phyloP scores from a whole-genome alignment of 2,113 vertebrate species.

The Emydura subglobosa region DNA sequence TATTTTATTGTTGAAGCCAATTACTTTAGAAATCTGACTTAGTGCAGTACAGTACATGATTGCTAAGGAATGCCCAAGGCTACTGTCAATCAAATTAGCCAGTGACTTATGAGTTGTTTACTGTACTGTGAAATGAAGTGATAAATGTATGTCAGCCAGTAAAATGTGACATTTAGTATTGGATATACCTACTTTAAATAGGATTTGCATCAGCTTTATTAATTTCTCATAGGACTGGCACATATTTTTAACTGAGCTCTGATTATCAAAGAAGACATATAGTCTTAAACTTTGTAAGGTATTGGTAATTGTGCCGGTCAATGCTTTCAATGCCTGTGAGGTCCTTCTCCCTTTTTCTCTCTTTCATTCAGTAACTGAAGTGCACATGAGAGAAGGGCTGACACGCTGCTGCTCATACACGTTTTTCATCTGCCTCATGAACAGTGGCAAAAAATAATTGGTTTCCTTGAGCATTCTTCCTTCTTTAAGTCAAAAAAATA shows the following conservation, averaged over 20 bases:
- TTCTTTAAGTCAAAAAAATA: conserved; percentile 31
- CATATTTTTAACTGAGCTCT: conserved; percentile 35
- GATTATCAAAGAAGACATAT: conserved; percentile 53
- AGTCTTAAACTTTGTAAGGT: conserved; percentile 46
- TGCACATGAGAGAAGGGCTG: background rate
- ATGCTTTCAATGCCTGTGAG: conserved; percentile 31
- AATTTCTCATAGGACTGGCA: conserved; percentile 48
- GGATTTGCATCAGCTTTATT: conserved; percentile 60
- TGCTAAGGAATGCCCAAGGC: conserved; percentile 77
- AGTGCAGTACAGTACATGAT: conserved; percentile 42
- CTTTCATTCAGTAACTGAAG: conserved; percentile 1
- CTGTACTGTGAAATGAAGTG: conserved; percentile 80
- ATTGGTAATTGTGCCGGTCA: background rate
- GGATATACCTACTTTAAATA: conserved; percentile 56
- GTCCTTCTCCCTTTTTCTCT: background rate
- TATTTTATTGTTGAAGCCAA: conserved; percentile 73
- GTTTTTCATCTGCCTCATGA: conserved; percentile 32
- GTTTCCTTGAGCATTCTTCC: conserved; percentile 9
- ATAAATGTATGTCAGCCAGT: conserved; percentile 77
- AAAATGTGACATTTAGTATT: conserved; percentile 72
- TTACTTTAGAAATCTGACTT: conserved; percentile 72
- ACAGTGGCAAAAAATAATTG: conserved; percentile 12
- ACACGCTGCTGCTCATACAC: background rate
- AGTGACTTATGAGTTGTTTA: conserved; percentile 80
- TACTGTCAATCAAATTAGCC: conserved; percentile 82